Conservation (phyloP, 64 coral and sea anemone genomes). For the Astreopora myriophthalma region DNA sequence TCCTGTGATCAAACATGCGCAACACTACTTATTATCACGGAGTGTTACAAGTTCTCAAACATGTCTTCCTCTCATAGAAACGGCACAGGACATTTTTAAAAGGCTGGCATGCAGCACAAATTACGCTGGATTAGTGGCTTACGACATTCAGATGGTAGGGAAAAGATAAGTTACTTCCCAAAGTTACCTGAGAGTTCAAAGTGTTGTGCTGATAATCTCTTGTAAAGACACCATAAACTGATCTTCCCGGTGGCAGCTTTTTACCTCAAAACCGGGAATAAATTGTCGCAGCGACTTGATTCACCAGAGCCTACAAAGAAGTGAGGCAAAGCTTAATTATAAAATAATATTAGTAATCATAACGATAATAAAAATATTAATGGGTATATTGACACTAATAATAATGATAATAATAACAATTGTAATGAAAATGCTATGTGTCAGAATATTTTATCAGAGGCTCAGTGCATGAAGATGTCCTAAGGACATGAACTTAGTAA, state of each 20-base stretch:
- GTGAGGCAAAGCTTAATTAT: not conserved
- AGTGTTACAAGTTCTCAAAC: too few species aligned
- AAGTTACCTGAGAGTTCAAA: slow-evolving; percentile 67
- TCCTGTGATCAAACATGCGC: too few species aligned
- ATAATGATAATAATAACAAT: too few species aligned
- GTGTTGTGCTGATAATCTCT: slow-evolving; percentile 72
- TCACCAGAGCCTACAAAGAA: slow-evolving; percentile 64
- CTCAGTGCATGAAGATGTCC: not conserved
- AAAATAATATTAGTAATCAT: too few species aligned
- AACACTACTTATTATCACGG: too few species aligned
- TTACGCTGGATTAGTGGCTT: not conserved
- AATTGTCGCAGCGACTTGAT: slow-evolving; percentile 78
- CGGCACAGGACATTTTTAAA: too few species aligned
- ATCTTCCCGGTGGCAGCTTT: slow-evolving; percentile 41
- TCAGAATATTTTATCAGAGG: too few species aligned
- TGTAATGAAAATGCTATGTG: too few species aligned
- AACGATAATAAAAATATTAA: not conserved
- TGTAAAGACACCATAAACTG: slow-evolving; percentile 84
- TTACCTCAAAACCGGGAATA: slow-evolving; percentile 51
- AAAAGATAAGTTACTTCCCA: not conserved
- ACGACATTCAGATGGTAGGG: not conserved
- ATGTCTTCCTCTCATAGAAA: too few species aligned
- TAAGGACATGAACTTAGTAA: not conserved
- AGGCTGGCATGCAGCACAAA: too few species aligned
- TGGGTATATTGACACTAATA: too few species aligned